A percentile compares a stretch with the other conserved stretches of the same genome.
phyloP scores from a whole-genome alignment of 2,888 invertebrate species.

The Endotricha flammealis region DNA sequence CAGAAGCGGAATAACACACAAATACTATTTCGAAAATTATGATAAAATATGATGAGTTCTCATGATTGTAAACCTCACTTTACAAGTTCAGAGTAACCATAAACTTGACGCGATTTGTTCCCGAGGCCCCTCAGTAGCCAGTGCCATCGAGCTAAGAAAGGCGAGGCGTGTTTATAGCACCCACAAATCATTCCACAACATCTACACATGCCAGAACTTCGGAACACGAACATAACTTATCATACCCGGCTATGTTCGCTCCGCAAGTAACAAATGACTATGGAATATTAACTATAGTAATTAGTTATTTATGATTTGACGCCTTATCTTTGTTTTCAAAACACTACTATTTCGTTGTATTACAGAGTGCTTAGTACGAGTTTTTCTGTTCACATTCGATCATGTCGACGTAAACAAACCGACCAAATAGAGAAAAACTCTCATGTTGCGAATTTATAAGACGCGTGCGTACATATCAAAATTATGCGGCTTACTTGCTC shows the following conservation, averaged over 20 bases:
- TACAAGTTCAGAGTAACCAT: constrained; percentile 31
- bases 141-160: constrained; percentile 26
- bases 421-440: no score
- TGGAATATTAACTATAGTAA: constrained; percentile 19
- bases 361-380: no score
- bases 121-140: constrained; percentile 22
- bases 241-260: not conserved
- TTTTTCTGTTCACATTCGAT: no score
- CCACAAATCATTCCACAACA: constrained; percentile 42
- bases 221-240: constrained; percentile 28
- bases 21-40: no score
- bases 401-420: no score
- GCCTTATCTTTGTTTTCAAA: no score
- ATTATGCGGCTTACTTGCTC: no score
- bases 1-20: no score
- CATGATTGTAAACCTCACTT: constrained; percentile 8
- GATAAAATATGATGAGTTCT: no score
- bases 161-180: constrained; percentile 38
- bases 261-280: not conserved
- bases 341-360: no score
- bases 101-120: constrained; percentile 40
- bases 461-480: no score
- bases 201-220: constrained; percentile 27
- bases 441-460: no score
- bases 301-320: not conserved